A percentile compares a stretch with the other conserved stretches of the same genome.
Conservation (phyloP, 2,888 invertebrate genomes). For the Bellardia bayeri region DNA sequence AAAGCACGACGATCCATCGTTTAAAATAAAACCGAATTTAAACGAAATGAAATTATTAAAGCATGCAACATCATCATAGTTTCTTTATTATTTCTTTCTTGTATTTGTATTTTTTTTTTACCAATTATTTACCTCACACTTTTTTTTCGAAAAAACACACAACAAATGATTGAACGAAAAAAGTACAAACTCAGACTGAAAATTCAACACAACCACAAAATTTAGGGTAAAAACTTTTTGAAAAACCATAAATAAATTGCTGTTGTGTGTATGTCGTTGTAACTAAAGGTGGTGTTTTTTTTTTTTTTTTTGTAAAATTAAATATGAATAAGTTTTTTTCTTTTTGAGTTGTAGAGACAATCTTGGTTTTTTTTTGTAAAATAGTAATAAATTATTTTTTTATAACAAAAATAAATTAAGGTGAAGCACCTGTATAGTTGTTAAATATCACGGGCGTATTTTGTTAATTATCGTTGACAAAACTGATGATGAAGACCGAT, state of each 20-base stretch:
- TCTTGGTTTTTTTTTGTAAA: conserved; percentile 43
- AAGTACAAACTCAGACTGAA: conserved; percentile 48
- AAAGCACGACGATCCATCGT: conserved; percentile 92
- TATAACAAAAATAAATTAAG: conserved; percentile 56
- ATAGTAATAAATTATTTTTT: conserved; percentile 38
- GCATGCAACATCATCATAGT: conserved; percentile 78
- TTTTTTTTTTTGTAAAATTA: neutral
- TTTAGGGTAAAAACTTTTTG: conserved; percentile 31
- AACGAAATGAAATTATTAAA: conserved; percentile 80
- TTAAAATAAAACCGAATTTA: conserved; percentile 84
- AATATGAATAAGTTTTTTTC: conserved; percentile 30
- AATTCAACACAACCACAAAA: conserved; percentile 57
- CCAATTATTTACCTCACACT: conserved; percentile 59
- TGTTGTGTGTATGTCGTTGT: conserved; percentile 37
- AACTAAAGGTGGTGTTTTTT: conserved; percentile 56
- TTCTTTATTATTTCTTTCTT: conserved; percentile 61
- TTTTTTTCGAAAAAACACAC: conserved; percentile 44
- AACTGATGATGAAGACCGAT: conserved; percentile 25
- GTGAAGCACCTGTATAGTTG: conserved; percentile 66
- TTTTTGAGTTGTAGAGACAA: conserved; percentile 37
- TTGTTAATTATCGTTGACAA: conserved; percentile 54
- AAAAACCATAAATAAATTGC: conserved; percentile 22
- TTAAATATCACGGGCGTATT: conserved; percentile 53
- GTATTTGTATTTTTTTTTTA: conserved; percentile 39
- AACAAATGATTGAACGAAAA: conserved; percentile 58